Conservation (phyloP, 2,797 vertebrate species). For the Austrolebias charrua region DNA sequence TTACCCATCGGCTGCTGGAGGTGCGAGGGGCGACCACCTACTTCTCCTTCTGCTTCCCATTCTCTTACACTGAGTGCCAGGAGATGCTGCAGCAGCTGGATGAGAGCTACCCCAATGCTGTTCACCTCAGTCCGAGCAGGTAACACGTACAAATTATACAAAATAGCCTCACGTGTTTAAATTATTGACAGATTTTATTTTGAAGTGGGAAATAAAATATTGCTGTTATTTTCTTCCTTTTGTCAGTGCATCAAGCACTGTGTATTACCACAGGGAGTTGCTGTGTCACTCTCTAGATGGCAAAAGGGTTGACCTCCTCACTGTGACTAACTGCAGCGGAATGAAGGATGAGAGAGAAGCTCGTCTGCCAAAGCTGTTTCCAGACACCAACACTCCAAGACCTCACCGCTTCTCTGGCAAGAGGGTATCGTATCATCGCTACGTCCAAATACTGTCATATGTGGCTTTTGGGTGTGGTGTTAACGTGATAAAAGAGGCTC, state of each 20-base stretch:
- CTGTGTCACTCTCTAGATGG: conserved; percentile 94
- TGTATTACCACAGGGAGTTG: conserved; percentile 94
- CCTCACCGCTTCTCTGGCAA: conserved; percentile 87
- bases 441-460: neutral
- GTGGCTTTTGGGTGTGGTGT: neutral
- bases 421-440: conserved; percentile 74
- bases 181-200: neutral
- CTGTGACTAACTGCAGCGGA: conserved; percentile 90
- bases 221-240: neutral
- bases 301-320: conserved; percentile 92
- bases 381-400: conserved; percentile 84
- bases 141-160: conserved; percentile 42
- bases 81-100: conserved; percentile 90
- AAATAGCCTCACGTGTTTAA: neutral
- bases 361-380: conserved; percentile 91
- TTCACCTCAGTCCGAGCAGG: conserved; percentile 83
- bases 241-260: conserved; percentile 76
- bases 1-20: conserved; percentile 91
- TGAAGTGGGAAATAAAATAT: neutral
- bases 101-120: conserved; percentile 80
- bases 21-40: conserved; percentile 88
- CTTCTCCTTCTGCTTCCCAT: conserved; percentile 97
- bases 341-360: conserved; percentile 90
- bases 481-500: neutral
- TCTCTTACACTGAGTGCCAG: conserved; percentile 94